Evolutionary conservation across 2,113 vertebrate species (phyloP).

Genomic region (Sapajus apella): DNA sequence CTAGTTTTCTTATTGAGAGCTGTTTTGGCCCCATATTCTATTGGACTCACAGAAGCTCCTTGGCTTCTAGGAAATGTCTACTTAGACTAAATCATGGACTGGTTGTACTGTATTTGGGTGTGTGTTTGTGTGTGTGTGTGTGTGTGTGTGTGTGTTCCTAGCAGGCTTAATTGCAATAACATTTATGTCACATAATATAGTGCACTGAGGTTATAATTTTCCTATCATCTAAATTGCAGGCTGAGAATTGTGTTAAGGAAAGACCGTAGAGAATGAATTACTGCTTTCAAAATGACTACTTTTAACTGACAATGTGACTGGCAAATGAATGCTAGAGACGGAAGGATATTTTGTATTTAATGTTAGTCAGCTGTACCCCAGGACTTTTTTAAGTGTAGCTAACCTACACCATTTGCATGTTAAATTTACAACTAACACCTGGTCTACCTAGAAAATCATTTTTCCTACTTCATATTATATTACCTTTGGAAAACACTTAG

Average conservation of each 20-base stretch:
- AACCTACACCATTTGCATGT: conserved; percentile 54
- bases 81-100: conserved; percentile 3
- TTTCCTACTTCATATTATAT: conserved; percentile 38
- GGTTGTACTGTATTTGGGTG: conserved; percentile 54
- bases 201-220: conserved; percentile 89
- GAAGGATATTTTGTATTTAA: conserved; percentile 55
- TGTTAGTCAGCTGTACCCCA: conserved; percentile 51
- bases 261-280: conserved; percentile 84
- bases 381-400: conserved; percentile 37
- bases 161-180: conserved; percentile 88
- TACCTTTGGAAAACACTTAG: conserved; percentile 26
- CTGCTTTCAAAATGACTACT: conserved; percentile 86
- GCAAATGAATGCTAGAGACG: conserved; percentile 79
- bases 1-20: background rate
- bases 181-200: conserved; percentile 87
- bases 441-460: background rate
- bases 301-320: conserved; percentile 80
- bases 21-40: background rate
- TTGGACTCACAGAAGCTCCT: background rate
- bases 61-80: conserved; percentile 49
- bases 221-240: conserved; percentile 91
- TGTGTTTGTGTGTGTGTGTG: conserved; percentile 63
- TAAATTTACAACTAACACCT: conserved; percentile 49
- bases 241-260: conserved; percentile 87
- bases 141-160: conserved; percentile 69